Evolutionary conservation across 2,797 vertebrate genomes (phyloP), one percentile per base, ranked within the genome.

Genomic region (Scleropages formosus): DNA sequence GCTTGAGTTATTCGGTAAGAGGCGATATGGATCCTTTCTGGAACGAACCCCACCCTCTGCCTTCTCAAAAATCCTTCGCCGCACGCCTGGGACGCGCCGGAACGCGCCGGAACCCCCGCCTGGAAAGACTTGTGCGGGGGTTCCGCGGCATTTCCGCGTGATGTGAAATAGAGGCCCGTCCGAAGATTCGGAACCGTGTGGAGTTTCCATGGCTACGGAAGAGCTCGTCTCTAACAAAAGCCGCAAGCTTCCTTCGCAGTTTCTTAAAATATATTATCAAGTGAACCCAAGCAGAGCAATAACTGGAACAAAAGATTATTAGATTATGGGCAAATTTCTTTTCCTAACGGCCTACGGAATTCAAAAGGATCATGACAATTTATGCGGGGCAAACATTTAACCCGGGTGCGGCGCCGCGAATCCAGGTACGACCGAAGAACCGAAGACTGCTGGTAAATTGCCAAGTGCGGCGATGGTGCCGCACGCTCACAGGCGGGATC

Each of bases 141-240:
- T 24, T 44, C 46, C 66, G 68, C 46, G 46, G n/a, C 47, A 20
- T 69, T 20, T 0, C 67, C 69, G 46, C 18, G 44, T 26, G 0
- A 24, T 9, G 68, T 12, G 47, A 16, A 53, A n/a, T 13, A 10
- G 24, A 24, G 22, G 16, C 8, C 68, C 24, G 20, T 0, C 12
- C 24, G 9, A 47, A 70, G 22, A 13, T 53, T 68, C 70, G 22
- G 70, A 49, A 31, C 49, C 27, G 67, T 0, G 49, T 49, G 12
- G 22, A 13, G 68, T 53, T 70, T 56, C 68, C 68, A 70, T 70
- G 68, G 49, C 68, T 69, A 69, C 67, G 27, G 20, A 11, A 8
- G 67, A 26, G 46, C 22, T 69, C 22, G 22, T 26, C 4, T 24
- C 46, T 56, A 53, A 56, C 47, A 56, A n/a, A 70, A 69, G 67